Percentiles rank a stretch among this genome's conserved stretches.
Evolutionary conservation across 2,888 invertebrate species (phyloP).

Genomic region (Cerastoderma edule): DNA sequence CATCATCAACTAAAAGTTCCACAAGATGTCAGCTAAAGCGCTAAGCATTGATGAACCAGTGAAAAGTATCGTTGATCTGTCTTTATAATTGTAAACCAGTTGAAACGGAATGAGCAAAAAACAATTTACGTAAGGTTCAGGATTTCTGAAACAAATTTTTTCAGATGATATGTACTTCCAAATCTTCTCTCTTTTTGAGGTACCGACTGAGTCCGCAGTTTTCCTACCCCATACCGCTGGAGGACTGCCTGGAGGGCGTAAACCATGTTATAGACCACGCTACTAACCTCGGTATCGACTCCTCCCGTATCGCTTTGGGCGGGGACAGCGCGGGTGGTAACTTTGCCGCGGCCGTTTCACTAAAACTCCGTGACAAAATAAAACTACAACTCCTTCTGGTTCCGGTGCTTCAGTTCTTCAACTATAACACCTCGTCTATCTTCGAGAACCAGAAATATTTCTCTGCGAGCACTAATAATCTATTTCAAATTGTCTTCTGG

Average conservation of each 20-base stretch:
- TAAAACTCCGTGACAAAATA: conserved; percentile 47
- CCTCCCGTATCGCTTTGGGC: conserved; percentile 65
- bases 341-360: conserved; percentile 54
- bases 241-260: conserved; percentile 63
- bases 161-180: too few species aligned
- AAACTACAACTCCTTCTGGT: conserved; percentile 57
- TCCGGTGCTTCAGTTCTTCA: conserved; percentile 54
- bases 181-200: conserved; percentile 43
- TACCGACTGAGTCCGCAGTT: conserved; percentile 64
- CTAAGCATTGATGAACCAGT: too few species aligned
- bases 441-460: conserved; percentile 55
- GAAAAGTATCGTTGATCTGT: too few species aligned
- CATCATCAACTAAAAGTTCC: too few species aligned
- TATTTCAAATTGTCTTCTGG: conserved; percentile 41
- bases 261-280: conserved; percentile 72
- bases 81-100: too few species aligned
- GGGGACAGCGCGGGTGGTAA: conserved; percentile 70
- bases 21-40: too few species aligned
- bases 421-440: conserved; percentile 51
- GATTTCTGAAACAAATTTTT: too few species aligned
- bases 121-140: too few species aligned
- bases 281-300: conserved; percentile 60
- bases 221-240: conserved; percentile 59
- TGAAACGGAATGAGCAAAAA: too few species aligned
- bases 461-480: conserved; percentile 42